Evolutionary conservation across 2,888 invertebrate genomes (phyloP).

Genomic region (Drosophila differens): DNA sequence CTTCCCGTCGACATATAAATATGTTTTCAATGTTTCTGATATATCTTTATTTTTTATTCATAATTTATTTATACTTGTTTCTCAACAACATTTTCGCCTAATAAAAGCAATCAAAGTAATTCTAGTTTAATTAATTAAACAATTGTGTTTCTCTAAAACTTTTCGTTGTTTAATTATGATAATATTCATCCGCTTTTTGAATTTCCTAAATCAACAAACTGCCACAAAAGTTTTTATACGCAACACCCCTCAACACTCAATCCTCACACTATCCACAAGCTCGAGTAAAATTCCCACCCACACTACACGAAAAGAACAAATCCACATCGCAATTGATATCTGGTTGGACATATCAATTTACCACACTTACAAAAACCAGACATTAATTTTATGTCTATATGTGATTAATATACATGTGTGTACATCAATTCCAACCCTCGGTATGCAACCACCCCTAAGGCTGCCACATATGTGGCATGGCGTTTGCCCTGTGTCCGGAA

Average conservation of each 20-base stretch:
- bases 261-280: neutral
- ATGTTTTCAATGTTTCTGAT: neutral
- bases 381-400: conserved; percentile 76
- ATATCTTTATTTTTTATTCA: neutral
- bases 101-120: neutral
- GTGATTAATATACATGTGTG: conserved; percentile 62
- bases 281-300: conserved; percentile 66
- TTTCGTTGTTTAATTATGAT: neutral
- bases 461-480: conserved; percentile 25
- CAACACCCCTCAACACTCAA: neutral
- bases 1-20: neutral
- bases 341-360: conserved; percentile 70
- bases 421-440: conserved; percentile 23
- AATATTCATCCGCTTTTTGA: neutral
- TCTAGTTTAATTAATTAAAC: neutral
- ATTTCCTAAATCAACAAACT: conserved; percentile 20
- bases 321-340: conserved; percentile 61
- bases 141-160: neutral
- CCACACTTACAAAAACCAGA: conserved; percentile 60
- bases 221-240: conserved; percentile 8
- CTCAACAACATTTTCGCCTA: neutral
- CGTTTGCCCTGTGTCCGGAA: conserved; percentile 29
- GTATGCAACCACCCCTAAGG: conserved; percentile 5
- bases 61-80: neutral
- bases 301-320: conserved; percentile 10